Evolutionary conservation across 2,888 invertebrate species (phyloP).

Genomic region (Minunthozetes semirufus): DNA sequence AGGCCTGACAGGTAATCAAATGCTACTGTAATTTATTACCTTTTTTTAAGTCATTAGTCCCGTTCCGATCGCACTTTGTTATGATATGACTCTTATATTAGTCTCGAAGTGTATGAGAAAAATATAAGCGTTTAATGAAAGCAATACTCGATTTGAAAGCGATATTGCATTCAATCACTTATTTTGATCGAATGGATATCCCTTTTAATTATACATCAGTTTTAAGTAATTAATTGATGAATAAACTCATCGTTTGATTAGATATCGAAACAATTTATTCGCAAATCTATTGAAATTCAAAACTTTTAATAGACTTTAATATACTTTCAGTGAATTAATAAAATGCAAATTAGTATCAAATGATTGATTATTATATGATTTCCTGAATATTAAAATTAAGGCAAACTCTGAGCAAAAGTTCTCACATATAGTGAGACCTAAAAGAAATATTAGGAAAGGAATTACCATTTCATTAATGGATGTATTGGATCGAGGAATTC

Average conservation of each 20-base stretch:
- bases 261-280: neutral
- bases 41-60: constrained; percentile 15
- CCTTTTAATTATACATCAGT: neutral
- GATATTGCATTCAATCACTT: neutral
- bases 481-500: no score
- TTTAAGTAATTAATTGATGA: neutral
- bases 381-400: no score
- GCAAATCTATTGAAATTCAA: neutral
- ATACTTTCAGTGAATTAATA: neutral
- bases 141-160: neutral
- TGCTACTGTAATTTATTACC: constrained; percentile 16
- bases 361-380: neutral
- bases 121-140: neutral
- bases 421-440: no score
- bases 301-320: neutral
- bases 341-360: neutral
- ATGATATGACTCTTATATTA: neutral
- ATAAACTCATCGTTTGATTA: neutral
- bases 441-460: no score
- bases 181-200: neutral
- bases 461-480: no score
- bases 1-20: constrained; percentile 24
- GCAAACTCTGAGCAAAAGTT: no score
- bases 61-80: constrained; percentile 1
- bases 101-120: neutral